Evolutionary conservation across 2,888 invertebrate genomes (phyloP).

Genomic region (Oscheius sp.): DNA sequence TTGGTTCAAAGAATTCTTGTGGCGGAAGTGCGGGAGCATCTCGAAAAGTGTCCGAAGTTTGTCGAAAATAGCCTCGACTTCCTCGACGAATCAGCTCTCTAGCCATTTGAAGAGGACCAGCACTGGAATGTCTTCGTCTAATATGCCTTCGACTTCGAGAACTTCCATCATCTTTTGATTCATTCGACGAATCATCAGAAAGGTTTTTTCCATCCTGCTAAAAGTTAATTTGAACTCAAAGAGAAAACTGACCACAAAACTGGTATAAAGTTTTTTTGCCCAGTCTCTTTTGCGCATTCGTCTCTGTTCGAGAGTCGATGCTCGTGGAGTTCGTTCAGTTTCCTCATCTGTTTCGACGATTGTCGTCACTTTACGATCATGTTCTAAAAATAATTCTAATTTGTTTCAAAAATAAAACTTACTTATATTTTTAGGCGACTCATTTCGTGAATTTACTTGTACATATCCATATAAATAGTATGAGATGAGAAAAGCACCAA

Average conservation of each 20-base stretch:
- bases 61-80: conserved; percentile 51
- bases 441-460: neutral
- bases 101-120: conserved; percentile 54
- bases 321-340: conserved; percentile 13
- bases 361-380: conserved; percentile 42
- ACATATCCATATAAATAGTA: conserved; percentile 50
- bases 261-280: conserved; percentile 56
- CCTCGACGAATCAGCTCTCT: conserved; percentile 52
- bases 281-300: conserved; percentile 59
- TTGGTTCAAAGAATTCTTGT: conserved; percentile 67
- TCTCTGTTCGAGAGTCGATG: conserved; percentile 27
- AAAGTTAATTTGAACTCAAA: neutral
- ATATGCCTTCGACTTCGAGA: neutral
- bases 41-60: conserved; percentile 45
- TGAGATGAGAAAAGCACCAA: conserved; percentile 48
- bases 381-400: conserved; percentile 28
- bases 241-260: conserved; percentile 45
- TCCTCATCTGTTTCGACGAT: conserved; percentile 50
- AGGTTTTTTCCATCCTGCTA: conserved; percentile 33
- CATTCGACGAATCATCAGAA: conserved; percentile 42
- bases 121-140: conserved; percentile 38
- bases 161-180: conserved; percentile 27
- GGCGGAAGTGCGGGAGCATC: conserved; percentile 47
- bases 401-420: conserved; percentile 23
- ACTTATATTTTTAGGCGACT: conserved; percentile 35